Percentiles rank a stretch among this genome's conserved stretches.
Evolutionary conservation across 2,113 vertebrate species (phyloP).

Genomic region (Pteronura brasiliensis): DNA sequence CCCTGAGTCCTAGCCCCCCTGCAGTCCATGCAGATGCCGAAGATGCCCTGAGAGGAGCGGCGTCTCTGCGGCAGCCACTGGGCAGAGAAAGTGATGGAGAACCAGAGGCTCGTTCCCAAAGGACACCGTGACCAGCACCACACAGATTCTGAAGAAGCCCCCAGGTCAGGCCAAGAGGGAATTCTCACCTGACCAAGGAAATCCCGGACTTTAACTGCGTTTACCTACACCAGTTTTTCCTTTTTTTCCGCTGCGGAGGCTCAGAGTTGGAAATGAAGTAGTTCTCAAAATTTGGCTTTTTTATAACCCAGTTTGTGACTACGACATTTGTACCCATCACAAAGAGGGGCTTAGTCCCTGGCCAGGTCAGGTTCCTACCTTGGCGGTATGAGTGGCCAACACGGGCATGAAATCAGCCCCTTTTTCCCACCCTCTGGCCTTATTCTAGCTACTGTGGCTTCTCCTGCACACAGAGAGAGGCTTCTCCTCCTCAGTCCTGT

Average conservation of each 20-base stretch:
- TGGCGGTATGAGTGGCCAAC: background rate
- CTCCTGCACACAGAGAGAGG: background rate
- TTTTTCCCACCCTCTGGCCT: accelerated
- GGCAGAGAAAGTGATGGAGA: background rate
- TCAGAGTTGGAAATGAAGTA: background rate
- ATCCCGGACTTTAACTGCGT: background rate
- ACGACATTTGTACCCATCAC: background rate
- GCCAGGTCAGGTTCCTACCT: background rate
- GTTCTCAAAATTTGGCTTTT: background rate
- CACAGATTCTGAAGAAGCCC: background rate
- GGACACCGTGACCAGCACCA: accelerated
- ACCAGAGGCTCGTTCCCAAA: background rate
- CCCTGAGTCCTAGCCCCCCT: background rate
- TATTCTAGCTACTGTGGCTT: background rate
- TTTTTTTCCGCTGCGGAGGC: background rate
- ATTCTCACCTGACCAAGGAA: background rate
- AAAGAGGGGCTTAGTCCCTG: background rate
- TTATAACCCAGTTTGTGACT: background rate
- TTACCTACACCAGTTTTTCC: background rate
- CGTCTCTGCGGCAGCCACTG: background rate
- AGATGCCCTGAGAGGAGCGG: accelerated
- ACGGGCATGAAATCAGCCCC: background rate
- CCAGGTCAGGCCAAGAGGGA: background rate
- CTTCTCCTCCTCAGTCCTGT: background rate
- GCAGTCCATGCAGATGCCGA: background rate